Percentiles rank a stretch among this genome's conserved stretches.
These are phyloP conservation scores for Salarias fasciatus DNA, from an alignment of 2,797 vertebrate genomes.

Conservation along the genomic window DNA sequence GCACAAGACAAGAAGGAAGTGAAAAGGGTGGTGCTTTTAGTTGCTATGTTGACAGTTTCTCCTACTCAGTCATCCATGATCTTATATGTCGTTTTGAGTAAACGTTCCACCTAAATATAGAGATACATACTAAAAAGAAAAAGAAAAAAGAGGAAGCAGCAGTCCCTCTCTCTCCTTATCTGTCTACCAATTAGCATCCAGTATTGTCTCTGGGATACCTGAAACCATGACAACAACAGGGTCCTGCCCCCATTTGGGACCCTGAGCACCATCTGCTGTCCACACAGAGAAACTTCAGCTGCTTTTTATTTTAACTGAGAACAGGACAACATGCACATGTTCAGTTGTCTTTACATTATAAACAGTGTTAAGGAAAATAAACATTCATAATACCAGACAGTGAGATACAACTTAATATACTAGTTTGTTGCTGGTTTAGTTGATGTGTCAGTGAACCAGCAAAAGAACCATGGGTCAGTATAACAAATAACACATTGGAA, in stretches of 20 bases:
- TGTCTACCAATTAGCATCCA: constrained; percentile 69
- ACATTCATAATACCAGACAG: too few species aligned
- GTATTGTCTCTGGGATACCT: constrained; percentile 57
- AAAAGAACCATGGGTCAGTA: too few species aligned
- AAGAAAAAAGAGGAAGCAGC: constrained; percentile 6
- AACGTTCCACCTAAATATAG: constrained; percentile 28
- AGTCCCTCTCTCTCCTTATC: constrained; percentile 10
- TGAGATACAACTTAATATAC: too few species aligned
- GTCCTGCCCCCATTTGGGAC: constrained; percentile 60
- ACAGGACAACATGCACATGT: too few species aligned
- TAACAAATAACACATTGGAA: too few species aligned
- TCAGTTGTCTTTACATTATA: too few species aligned
- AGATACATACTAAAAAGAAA: constrained; percentile 4
- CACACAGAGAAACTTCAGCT: constrained; percentile 14
- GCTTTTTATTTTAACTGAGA: too few species aligned
- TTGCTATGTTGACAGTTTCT: neutral
- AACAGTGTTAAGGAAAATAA: too few species aligned
- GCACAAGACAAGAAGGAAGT: too few species aligned
- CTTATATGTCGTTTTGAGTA: neutral
- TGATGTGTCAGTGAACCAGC: too few species aligned
- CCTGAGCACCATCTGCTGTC: constrained; percentile 77
- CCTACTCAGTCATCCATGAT: neutral
- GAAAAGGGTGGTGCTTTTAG: too few species aligned
- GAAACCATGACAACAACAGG: constrained; percentile 76
- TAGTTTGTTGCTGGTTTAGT: too few species aligned